Evolutionary conservation across 1,140 invertebrate species (phyloP).

Genomic region (Sycophila sp.): DNA sequence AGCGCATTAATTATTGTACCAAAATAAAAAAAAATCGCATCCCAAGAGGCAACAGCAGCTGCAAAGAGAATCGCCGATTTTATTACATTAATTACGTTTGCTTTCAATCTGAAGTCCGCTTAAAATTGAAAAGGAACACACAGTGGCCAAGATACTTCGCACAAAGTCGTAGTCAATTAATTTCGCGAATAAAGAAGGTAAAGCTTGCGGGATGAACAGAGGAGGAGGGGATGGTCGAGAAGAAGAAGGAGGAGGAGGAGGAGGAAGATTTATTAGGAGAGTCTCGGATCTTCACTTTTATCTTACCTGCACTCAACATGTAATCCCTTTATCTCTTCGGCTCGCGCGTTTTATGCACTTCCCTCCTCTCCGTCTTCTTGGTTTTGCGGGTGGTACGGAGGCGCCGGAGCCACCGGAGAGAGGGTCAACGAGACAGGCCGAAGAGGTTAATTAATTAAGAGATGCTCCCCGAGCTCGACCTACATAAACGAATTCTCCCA

Average conservation of each 20-base stretch:
- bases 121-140: too few species aligned
- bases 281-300: constrained; percentile 21
- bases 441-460: constrained; percentile 49
- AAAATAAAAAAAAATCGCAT: too few species aligned
- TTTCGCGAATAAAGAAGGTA: background rate
- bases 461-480: constrained; percentile 40
- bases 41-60: too few species aligned
- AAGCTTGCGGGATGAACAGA: too few species aligned
- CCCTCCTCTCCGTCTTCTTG: background rate
- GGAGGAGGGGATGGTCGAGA: background rate
- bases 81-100: too few species aligned
- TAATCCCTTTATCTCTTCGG: constrained; percentile 25
- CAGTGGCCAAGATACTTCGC: too few species aligned
- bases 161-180: constrained; percentile 12
- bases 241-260: background rate
- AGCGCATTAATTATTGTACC: too few species aligned
- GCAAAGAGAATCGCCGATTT: too few species aligned
- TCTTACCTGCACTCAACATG: constrained; percentile 21
- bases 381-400: background rate
- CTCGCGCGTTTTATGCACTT: constrained; percentile 3
- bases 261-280: constrained; percentile 22
- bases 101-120: too few species aligned
- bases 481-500: constrained; percentile 38
- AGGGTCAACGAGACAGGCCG: background rate
- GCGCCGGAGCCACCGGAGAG: background rate